These are phyloP conservation scores for Papilio helenus DNA, from an alignment of 1,140 invertebrate genomes.

Conservation along the genomic window DNA sequence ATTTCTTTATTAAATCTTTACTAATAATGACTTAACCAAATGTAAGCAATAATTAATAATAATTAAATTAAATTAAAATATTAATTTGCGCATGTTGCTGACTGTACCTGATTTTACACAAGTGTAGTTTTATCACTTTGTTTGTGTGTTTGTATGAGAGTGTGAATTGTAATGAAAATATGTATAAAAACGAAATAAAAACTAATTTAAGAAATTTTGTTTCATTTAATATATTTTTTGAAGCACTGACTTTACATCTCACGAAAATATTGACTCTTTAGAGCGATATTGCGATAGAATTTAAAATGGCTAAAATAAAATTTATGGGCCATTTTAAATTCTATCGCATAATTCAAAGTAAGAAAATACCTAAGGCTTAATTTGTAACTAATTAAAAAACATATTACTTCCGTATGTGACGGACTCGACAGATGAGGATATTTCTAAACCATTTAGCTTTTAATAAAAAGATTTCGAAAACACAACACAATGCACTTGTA, in stretches of 20 bases:
- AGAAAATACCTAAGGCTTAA: too few relatives aligned
- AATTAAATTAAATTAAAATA: slow-evolving; percentile 2
- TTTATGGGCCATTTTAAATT: too few relatives aligned
- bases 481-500: neutral
- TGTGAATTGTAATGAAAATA: slow-evolving; percentile 5
- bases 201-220: neutral
- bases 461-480: neutral
- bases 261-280: too few relatives aligned
- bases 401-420: neutral
- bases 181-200: slow-evolving; percentile 14
- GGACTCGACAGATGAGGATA: neutral
- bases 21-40: slow-evolving; percentile 26
- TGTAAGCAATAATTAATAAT: slow-evolving; percentile 30
- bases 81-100: slow-evolving; percentile 2
- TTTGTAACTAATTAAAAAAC: neutral
- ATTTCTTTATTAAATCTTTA: slow-evolving; percentile 5
- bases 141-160: slow-evolving; percentile 1
- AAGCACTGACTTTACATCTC: too few relatives aligned
- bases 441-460: neutral
- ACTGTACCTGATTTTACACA: slow-evolving; percentile 27
- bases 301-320: too few relatives aligned
- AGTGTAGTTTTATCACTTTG: neutral
- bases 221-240: neutral
- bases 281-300: too few relatives aligned
- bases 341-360: too few relatives aligned